Base-by-base conservation (phyloP, 2,888 invertebrate genomes). In the Rhamphomyia laevipes region DNA sequence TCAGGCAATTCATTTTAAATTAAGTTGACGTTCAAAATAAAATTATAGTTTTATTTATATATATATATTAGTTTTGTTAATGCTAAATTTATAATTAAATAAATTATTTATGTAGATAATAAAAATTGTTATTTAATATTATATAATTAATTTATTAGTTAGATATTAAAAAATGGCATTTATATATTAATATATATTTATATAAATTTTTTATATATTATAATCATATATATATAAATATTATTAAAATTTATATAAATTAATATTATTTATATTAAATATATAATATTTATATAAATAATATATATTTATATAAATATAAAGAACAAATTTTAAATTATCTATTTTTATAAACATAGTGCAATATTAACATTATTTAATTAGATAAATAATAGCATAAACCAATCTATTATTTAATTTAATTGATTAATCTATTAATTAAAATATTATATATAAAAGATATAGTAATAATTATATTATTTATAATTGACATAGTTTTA, bases 1-100 rank as follows among this genome's bases (percentile, higher is more conserved):
- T 67, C 75, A 76, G 75, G 75, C 75, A 68, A 60, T 61, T 63
- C 61, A 65, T 65, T 64, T 17, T 9, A 38, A 16, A 4, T 17
- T 16, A 38, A 7, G 4, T 10, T n/a, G 3, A 13, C 57, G 60
- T 61, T 17, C 4, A 60, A 62, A 57, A 50, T 49, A 35, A 50
- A 58, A 53, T 55, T 47, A 33, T 17, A 13, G 10, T 41, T 21
- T 35, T 40, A 13, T 30, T 18, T 47, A 42, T 42, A 30, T 27
- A 27, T 38, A 16, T 23, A 35, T 31, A 16, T 31, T 37, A 37
- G 11, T 37, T 30, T 47, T 41, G 17, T 23, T 41, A 40, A 41
- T 42, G 35, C 43, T 13, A 41, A 17, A 41, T 30, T 21, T 30
- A 30, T 30, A n/a, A 17, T 17, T 31, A 27, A 31, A 38, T 11